Evolutionary conservation across 2,113 vertebrate species (phyloP).

Genomic region (Myotis yumanensis): DNA sequence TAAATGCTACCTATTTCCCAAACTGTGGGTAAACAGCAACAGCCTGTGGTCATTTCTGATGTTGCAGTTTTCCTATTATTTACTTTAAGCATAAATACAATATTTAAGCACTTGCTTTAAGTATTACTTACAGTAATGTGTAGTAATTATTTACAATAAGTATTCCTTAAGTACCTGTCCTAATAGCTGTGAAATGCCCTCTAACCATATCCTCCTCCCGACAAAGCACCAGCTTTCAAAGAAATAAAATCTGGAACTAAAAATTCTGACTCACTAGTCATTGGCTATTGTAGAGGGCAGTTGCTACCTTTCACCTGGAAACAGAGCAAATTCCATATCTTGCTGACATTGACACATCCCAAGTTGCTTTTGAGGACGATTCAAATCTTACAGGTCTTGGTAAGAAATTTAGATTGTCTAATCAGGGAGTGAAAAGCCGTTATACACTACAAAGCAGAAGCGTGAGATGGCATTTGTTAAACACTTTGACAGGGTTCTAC

Average conservation of each 20-base stretch:
- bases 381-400: not conserved
- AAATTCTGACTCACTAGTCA: not conserved
- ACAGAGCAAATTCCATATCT: not conserved
- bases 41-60: conserved; percentile 56
- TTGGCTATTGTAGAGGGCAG: not conserved
- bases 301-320: not conserved
- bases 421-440: not conserved
- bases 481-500: accelerated
- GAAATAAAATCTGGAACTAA: conserved; percentile 15
- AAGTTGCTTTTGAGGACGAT: not conserved
- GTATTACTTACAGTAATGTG: not conserved
- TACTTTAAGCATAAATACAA: conserved; percentile 39
- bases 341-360: not conserved
- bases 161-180: not conserved
- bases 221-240: not conserved
- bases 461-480: not conserved
- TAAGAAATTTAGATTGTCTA: not conserved
- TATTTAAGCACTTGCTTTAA: conserved; percentile 4
- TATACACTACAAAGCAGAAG: not conserved
- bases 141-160: not conserved
- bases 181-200: not conserved
- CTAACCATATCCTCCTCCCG: not conserved
- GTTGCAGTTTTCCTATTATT: conserved; percentile 37
- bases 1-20: not conserved
- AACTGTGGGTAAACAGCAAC: conserved; percentile 58